Evolutionary conservation across 1,140 invertebrate genomes (phyloP), one percentile per base, ranked within the genome.

Genomic region (Ladona fulva): DNA sequence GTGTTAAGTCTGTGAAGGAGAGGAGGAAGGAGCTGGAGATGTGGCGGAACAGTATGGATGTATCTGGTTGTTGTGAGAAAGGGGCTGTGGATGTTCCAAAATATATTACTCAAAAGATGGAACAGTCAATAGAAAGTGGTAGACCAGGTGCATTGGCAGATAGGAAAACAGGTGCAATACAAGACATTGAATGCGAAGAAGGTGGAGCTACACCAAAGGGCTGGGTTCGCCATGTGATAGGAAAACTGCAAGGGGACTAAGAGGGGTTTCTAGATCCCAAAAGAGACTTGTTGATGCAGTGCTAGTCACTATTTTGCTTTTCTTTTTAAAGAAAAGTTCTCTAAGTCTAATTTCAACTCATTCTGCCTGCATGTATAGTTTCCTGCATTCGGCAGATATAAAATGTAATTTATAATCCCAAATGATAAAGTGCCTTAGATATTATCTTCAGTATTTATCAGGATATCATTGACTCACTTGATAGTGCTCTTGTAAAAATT

Each of bases 201-300:
- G 76, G 59, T 52, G 25, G 22, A 78, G 79, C 44, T 19, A 82
- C 80, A 75, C 80, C 82, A 12, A 85, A 85, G 82, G 87, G 87
- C 12, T 88, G 87, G 87, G 87, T 88, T 7, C 85, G 84, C 78
- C 86, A 87, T 80, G 84, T 88, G 22, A 85, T 88, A 42, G 85
- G 85, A 5, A 87, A 86, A 81, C 81, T 88, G 16, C 85, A 88
- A 82, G 84, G 83, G 12, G 84, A 80, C 42, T 44, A 22, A 74
- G 76, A 5, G 52, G 14, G 5, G 3, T 22, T 66, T 66, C 52
- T 3, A 5, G 14, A 16, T 66, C 52, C 52, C n/a, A 12, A 66
- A 5, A 19, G 52, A 19, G 52, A 22, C 16, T 16, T 6, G 14
- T 66, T 16, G 16, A 16, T 66, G 52, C 16, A 66, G 52, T 66